Conservation (phyloP, 1,140 invertebrate genomes). For the Zaprionus tsacasi region DNA sequence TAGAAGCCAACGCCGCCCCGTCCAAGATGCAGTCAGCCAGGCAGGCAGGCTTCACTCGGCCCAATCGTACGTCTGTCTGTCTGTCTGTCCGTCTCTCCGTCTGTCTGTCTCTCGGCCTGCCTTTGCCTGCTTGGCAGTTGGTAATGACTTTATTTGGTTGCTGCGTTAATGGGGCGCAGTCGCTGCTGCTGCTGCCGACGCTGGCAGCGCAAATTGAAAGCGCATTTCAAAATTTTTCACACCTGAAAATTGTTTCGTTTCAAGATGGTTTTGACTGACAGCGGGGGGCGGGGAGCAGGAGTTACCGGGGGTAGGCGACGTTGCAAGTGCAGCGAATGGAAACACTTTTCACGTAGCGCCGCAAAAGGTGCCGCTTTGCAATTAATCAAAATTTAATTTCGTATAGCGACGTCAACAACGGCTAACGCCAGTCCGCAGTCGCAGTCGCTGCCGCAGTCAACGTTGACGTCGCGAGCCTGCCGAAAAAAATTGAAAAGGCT, state of each 20-base stretch:
- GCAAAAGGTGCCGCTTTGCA: constrained; percentile 75
- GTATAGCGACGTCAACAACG: constrained; percentile 58
- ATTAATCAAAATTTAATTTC: constrained; percentile 82
- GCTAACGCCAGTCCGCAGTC: constrained; percentile 21
- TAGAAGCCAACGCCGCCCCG: constrained; percentile 62
- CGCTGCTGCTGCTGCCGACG: constrained; percentile 2
- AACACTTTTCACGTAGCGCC: constrained; percentile 79
- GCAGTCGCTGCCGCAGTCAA: constrained; percentile 13
- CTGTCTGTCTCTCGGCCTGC: neutral
- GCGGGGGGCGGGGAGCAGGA: neutral
- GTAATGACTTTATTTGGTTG: constrained; percentile 81
- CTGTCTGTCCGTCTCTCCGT: neutral
- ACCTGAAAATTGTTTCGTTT: constrained; percentile 81
- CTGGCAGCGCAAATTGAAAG: constrained; percentile 77
- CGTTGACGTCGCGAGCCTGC: constrained; percentile 15
- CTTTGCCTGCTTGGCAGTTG: constrained; percentile 34
- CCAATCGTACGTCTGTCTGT: neutral
- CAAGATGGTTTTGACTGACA: constrained; percentile 51
- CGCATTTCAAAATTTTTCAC: constrained; percentile 81
- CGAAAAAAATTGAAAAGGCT: constrained; percentile 62
- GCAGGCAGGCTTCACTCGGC: neutral
- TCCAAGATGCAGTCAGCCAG: constrained; percentile 7
- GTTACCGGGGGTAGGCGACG: neutral
- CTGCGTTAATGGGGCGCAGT: constrained; percentile 74
- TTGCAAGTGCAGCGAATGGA: constrained; percentile 72